Base-by-base conservation (phyloP, 2,113 vertebrate genomes). In the Oryzias woworae region DNA sequence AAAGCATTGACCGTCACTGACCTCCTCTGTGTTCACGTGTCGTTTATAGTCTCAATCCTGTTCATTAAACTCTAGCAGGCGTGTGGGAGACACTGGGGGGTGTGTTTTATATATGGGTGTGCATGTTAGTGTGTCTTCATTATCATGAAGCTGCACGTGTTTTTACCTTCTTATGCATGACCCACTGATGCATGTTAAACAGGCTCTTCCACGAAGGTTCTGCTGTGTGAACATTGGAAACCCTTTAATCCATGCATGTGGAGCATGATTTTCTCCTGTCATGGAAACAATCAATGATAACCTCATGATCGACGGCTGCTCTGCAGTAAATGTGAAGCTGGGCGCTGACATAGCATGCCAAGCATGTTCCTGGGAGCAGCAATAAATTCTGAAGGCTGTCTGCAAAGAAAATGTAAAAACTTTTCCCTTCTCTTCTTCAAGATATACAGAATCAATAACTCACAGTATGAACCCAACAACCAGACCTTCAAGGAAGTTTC, bases 261-360 rank as follows among this genome's bases (percentile, higher is more conserved):
- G 62, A 63, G 49, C 59, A 24, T 12, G 4, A 47, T 18, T 49
- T 28, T 46, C 43, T 49, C 7, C 52, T 16, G 51, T 18, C 7
- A 24, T 16, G 59, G 52, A 46, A 42, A 47, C 57, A 48, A 75
- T 73, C 79, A 44, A 58, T 64, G 58, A 58, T 53, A 18, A 59
- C 57, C 17, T 14, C 22, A n/a, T 55, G 77, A 76, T 55, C 0
- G 58, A 73, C 64, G 50, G 63, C 12, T 5, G 56, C 44, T 10
- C 54, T 7, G 70, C 66, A 47, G 53, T 69, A 64, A 54, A 69
- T 44, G 42, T 26, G 12, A 28, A 45, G 54, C 16, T 2, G 2
- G 53, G 23, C 42, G 44, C 41, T 8, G 41, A 66, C 28, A 2
- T 42, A 58, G 55, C 44, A 72, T 62, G 63, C 50, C 22, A 53